A percentile compares a stretch with the other conserved stretches of the same genome.
Conservation (phyloP, 1,140 invertebrate genomes). For the Maniola jurtina region DNA sequence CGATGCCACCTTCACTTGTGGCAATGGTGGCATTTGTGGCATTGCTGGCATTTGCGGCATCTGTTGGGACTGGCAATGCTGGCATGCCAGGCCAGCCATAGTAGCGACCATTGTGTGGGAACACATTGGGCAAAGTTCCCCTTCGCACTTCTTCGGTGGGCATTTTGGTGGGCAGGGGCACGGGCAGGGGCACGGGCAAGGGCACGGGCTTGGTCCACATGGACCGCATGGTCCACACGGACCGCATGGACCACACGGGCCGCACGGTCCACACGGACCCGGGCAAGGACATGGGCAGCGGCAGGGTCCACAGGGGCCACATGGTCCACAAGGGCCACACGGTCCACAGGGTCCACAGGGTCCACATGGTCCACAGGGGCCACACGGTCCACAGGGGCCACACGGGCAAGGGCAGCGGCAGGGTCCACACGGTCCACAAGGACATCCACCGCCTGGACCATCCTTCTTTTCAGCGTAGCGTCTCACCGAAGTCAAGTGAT, state of each 20-base stretch:
- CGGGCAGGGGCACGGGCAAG: conserved; percentile 28
- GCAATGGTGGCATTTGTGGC: background rate
- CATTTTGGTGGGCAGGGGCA: conserved; percentile 76
- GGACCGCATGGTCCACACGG: conserved; percentile 34
- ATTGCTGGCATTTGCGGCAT: background rate
- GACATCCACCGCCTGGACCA: conserved; percentile 39
- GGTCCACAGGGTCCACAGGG: conserved; percentile 38
- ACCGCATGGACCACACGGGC: conserved; percentile 25
- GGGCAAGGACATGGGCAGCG: conserved; percentile 20
- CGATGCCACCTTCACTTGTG: conserved; percentile 4
- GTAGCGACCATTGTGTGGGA: conserved; percentile 23
- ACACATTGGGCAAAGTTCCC: conserved; percentile 32
- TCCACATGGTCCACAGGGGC: conserved; percentile 9
- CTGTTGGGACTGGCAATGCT: background rate
- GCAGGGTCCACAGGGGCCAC: conserved; percentile 22
- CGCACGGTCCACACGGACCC: conserved; percentile 30
- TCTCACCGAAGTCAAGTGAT: conserved; percentile 26
- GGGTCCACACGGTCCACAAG: conserved; percentile 23
- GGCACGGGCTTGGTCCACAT: conserved; percentile 38
- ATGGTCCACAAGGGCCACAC: conserved; percentile 22
- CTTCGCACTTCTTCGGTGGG: conserved; percentile 44
- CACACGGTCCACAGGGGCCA: conserved; percentile 30
- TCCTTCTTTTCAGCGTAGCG: conserved; percentile 36
- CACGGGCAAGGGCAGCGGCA: conserved; percentile 21
- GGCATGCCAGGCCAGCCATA: conserved; percentile 9